A percentile compares a stretch with the other conserved stretches of the same genome.
Conservation (phyloP, 2,888 invertebrate species). For the Diachrysia chrysitis region DNA sequence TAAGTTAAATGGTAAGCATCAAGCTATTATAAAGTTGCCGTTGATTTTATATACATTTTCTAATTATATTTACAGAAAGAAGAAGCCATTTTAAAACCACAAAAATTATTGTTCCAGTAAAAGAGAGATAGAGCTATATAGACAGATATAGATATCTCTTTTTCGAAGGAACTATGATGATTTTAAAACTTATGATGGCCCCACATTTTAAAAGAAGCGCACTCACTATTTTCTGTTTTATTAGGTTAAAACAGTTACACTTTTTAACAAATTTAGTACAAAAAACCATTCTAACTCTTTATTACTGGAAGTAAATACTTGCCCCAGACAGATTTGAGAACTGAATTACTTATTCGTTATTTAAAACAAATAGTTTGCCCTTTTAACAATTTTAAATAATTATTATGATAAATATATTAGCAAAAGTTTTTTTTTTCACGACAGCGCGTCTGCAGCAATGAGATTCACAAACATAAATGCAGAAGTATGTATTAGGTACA, state of each 20-base stretch:
- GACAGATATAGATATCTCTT: neutral
- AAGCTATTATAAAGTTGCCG: conserved; percentile 33
- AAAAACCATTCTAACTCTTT: too few species aligned
- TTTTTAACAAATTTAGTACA: too few species aligned
- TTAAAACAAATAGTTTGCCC: too few species aligned
- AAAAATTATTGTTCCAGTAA: conserved; percentile 7
- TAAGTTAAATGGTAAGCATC: conserved; percentile 60
- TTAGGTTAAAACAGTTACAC: too few species aligned
- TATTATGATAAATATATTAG: too few species aligned
- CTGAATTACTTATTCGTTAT: too few species aligned
- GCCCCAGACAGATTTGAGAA: too few species aligned
- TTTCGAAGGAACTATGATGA: neutral
- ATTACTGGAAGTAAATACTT: too few species aligned
- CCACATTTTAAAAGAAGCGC: too few species aligned
- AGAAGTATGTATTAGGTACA: conserved; percentile 21
- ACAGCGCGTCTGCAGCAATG: conserved; percentile 25
- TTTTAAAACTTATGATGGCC: too few species aligned
- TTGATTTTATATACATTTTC: conserved; percentile 45
- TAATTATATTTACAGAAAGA: conserved; percentile 48
- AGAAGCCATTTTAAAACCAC: neutral
- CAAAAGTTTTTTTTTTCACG: conserved; percentile 10
- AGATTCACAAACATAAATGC: conserved; percentile 54
- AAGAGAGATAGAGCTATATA: neutral
- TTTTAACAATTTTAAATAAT: conserved; percentile 10
- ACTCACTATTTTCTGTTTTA: too few species aligned